Base-by-base conservation (phyloP, 2,888 invertebrate genomes). In the Diploptera punctata region DNA sequence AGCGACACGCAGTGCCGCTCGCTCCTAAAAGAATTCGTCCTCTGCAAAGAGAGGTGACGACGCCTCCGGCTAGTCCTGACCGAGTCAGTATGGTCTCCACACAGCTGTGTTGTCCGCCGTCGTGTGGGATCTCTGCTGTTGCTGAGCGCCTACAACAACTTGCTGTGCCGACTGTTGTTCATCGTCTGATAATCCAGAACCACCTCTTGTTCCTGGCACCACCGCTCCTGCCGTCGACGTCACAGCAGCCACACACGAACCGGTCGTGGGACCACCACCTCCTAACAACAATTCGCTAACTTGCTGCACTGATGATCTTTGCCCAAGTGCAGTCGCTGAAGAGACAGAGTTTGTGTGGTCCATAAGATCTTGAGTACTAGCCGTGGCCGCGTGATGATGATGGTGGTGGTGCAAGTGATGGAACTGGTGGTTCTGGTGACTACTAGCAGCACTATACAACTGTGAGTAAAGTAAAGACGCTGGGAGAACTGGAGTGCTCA, bases 391-490 rank as follows among this genome's bases (percentile, higher is more conserved):
- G 69, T 68, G 74, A 52, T 73, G 75, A 24, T 73, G 75, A 61
- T 72, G 73, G n/a, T 49, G 73, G 54, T 73, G 76, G 49, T 67
- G 73, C 70, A 74, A 74, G 49, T 76, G 75, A 44, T 49, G 71
- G 24, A 70, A 73, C 62, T 72, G 75, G 72, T 77, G 76, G 65
- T 76, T 70, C 52, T 76, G 77, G 60, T 77, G 76, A 19, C 74
- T 74, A 62, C 76, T 92, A 52, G 92, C 92, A 0, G 92, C 92
- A 3, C 93, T 92, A 78, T 94, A 94, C 21, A 94, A 82, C 80
- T 94, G 94, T 7, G 94, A 94, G 83, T 94, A 95, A 2, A 95
- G 84, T 75, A 94, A 84, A 78, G 94, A 94, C 1, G 91, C 91
- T 1, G 94, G 94, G 43, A 94, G 83, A 3, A 94, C 94, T 0